These are phyloP conservation scores for Agrenia bidenticulata DNA, from an alignment of 2,888 invertebrate species.

Conservation along the genomic window DNA sequence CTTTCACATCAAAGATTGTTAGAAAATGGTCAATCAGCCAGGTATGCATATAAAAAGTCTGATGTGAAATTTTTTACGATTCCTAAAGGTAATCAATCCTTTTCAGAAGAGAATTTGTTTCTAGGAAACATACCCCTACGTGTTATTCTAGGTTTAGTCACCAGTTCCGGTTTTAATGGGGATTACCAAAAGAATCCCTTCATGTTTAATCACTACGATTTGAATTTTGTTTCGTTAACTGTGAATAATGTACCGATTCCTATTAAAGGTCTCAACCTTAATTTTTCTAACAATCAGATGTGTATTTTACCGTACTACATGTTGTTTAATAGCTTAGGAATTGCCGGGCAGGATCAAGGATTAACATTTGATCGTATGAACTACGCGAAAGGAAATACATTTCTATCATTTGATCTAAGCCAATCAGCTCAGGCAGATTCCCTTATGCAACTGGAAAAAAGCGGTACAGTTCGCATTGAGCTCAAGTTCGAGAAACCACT, in stretches of 20 bases:
- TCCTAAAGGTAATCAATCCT: conserved; percentile 45
- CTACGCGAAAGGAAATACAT: conserved; percentile 11
- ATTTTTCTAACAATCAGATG: conserved; percentile 22
- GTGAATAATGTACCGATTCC: conserved; percentile 50
- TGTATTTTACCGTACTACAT: conserved; percentile 27
- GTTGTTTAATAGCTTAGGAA: conserved; percentile 12
- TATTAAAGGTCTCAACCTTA: conserved; percentile 30
- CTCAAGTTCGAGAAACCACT: conserved; percentile 25
- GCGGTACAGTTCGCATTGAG: conserved; percentile 29
- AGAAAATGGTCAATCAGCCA: conserved; percentile 33
- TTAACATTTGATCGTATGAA: conserved; percentile 6
- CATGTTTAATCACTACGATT: conserved; percentile 46
- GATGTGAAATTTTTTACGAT: conserved; percentile 49
- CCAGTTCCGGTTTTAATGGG: conserved; percentile 46
- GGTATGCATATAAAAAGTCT: conserved; percentile 44
- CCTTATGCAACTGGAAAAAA: conserved; percentile 20
- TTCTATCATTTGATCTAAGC: conserved; percentile 32
- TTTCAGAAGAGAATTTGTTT: conserved; percentile 54
- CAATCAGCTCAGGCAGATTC: conserved; percentile 19
- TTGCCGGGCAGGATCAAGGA: conserved; percentile 13
- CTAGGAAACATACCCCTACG: conserved; percentile 54
- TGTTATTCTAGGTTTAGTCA: conserved; percentile 53
- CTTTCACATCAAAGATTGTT: conserved; percentile 47
- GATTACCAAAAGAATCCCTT: conserved; percentile 44
- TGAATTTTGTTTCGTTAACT: conserved; percentile 37